phyloP scores from a whole-genome alignment of 2,888 invertebrate genomes.

The Drepanosiphum platanoidis region DNA sequence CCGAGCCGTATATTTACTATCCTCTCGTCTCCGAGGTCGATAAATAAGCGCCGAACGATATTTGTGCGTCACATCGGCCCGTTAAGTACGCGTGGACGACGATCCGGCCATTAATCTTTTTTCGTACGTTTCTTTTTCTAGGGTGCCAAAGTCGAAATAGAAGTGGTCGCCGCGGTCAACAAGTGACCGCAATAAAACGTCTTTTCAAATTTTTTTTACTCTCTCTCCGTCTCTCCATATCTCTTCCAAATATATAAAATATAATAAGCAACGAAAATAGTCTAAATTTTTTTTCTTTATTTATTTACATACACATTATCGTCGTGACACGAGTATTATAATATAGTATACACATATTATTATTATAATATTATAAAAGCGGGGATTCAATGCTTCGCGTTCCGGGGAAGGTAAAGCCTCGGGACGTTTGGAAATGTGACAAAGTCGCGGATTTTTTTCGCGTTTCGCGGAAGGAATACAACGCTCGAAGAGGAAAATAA shows the following conservation, averaged over 20 bases:
- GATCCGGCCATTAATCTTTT: not conserved
- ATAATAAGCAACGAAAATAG: slow-evolving; percentile 41
- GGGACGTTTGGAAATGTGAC: slow-evolving; percentile 29
- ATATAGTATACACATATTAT: not conserved
- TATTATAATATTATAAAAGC: too few species aligned
- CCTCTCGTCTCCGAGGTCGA: not conserved
- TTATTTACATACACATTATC: slow-evolving; percentile 54
- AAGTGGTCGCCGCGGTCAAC: slow-evolving; percentile 52
- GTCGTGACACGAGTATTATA: not conserved
- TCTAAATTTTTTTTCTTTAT: not conserved
- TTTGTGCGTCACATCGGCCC: not conserved
- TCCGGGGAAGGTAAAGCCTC: not conserved
- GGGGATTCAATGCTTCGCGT: slow-evolving; percentile 14
- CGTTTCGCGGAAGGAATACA: not conserved
- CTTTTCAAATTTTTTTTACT: slow-evolving; percentile 3
- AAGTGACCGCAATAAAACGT: slow-evolving; percentile 27
- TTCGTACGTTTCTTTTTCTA: slow-evolving; percentile 42
- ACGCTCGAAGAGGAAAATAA: not conserved
- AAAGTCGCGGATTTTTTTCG: not conserved
- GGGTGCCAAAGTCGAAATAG: slow-evolving; percentile 60
- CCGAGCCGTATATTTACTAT: not conserved
- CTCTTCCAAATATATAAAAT: slow-evolving; percentile 31
- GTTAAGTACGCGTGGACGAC: slow-evolving; percentile 14
- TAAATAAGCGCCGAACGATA: slow-evolving; percentile 6
- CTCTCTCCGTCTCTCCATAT: too few species aligned